Percentiles rank a stretch among this genome's conserved stretches.
phyloP scores from a whole-genome alignment of 2,888 invertebrate genomes.

The Lochmaea capreae region DNA sequence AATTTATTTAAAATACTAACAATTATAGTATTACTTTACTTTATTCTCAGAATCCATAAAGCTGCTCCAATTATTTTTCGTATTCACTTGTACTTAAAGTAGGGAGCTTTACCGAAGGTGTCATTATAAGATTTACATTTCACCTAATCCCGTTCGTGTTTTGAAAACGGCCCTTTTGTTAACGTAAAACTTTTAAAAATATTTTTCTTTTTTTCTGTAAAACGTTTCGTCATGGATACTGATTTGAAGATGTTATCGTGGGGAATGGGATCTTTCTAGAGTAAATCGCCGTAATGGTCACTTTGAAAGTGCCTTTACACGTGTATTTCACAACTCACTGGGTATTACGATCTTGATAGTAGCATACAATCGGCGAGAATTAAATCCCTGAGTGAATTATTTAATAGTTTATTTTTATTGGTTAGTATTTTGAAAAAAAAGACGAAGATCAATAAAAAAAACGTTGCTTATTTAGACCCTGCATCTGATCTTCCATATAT shows the following conservation, averaged over 20 bases:
- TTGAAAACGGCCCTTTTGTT: constrained; percentile 52
- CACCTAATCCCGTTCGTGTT: constrained; percentile 52
- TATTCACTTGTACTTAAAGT: constrained; percentile 15
- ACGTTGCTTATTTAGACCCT: constrained; percentile 5
- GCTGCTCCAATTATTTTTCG: not conserved
- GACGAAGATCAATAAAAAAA: not conserved
- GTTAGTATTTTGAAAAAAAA: not conserved
- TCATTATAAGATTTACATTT: constrained; percentile 56
- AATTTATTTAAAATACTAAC: not conserved
- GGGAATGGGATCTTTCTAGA: constrained; percentile 15
- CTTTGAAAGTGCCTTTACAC: constrained; percentile 36
- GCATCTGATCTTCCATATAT: constrained; percentile 1
- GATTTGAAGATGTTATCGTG: constrained; percentile 32
- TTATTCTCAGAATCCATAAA: not conserved
- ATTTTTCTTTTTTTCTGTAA: constrained; percentile 25
- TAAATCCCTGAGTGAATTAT: constrained; percentile 1
- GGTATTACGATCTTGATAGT: constrained; percentile 36
- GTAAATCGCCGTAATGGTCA: constrained; percentile 36
- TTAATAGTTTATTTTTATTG: not conserved
- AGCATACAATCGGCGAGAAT: not conserved
- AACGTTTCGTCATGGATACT: constrained; percentile 24
- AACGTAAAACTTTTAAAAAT: constrained; percentile 28
- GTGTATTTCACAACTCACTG: constrained; percentile 37
- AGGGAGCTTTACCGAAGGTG: constrained; percentile 47
- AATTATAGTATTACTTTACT: not conserved